Conservation (phyloP, 2,113 vertebrate genomes). For the Guaruba guarouba region DNA sequence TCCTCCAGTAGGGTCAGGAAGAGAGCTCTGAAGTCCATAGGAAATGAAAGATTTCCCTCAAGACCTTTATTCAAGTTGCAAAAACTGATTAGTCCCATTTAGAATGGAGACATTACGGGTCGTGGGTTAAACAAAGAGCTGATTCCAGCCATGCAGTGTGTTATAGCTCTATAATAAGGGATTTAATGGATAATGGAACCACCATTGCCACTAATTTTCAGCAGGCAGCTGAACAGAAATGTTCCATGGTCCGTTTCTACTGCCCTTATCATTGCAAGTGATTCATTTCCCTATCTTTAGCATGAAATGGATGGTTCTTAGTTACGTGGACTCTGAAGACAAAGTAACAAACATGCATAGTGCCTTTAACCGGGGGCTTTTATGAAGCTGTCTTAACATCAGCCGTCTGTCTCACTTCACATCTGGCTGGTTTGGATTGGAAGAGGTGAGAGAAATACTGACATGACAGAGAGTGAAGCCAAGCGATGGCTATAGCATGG, state of each 20-base stretch:
- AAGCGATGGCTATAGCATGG: background rate
- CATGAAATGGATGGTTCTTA: background rate
- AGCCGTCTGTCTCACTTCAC: accelerated
- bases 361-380: accelerated
- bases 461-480: background rate
- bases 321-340: background rate
- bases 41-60: background rate
- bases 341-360: accelerated
- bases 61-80: background rate
- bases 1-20: background rate
- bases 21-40: background rate
- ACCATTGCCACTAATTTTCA: background rate
- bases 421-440: background rate
- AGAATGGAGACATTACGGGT: accelerated
- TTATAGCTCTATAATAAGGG: background rate
- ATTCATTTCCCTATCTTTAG: background rate
- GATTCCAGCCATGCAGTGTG: background rate
- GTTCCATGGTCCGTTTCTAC: background rate
- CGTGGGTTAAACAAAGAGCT: background rate
- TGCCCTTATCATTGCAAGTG: background rate
- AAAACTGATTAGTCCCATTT: background rate
- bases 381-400: background rate
- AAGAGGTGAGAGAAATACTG: background rate
- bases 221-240: background rate
- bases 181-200: background rate